Evolutionary conservation across 2,797 vertebrate genomes (phyloP).

Genomic region (Mormyrus hasselquistii): DNA sequence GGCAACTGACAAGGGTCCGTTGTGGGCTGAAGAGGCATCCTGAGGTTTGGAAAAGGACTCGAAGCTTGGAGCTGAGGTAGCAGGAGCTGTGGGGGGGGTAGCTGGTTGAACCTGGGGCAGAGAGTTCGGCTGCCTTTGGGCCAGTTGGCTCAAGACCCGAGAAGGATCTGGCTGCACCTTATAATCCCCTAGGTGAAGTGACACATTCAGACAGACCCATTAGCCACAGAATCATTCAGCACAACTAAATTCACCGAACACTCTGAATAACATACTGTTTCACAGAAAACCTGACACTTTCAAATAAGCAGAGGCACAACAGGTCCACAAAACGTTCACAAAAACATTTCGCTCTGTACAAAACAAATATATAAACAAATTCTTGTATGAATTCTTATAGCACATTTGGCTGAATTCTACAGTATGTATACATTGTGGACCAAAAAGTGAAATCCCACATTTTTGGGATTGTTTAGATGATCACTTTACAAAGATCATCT

Average conservation of each 20-base stretch:
- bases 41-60: conserved; percentile 51
- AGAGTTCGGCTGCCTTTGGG: conserved; percentile 69
- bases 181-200: conserved; percentile 66
- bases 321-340: neutral
- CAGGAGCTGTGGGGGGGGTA: conserved; percentile 38
- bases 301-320: neutral
- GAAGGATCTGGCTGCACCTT: conserved; percentile 92
- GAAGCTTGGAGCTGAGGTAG: conserved; percentile 49
- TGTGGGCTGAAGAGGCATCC: conserved; percentile 49
- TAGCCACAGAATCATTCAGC: neutral
- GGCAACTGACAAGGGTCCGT: conserved; percentile 49
- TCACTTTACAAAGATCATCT: neutral
- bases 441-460: neutral
- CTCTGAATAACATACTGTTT: neutral
- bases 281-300: neutral
- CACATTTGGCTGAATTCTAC: neutral
- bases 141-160: conserved; percentile 84
- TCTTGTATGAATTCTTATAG: neutral
- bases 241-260: neutral
- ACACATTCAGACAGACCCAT: neutral
- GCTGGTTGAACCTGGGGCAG: conserved; percentile 42
- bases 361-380: neutral
- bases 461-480: neutral
- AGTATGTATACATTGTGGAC: neutral
- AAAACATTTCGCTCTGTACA: neutral